Percentiles rank a stretch among this genome's conserved stretches.
Evolutionary conservation across 2,113 vertebrate genomes (phyloP).

Genomic region (Thamnophis sirtalis): DNA sequence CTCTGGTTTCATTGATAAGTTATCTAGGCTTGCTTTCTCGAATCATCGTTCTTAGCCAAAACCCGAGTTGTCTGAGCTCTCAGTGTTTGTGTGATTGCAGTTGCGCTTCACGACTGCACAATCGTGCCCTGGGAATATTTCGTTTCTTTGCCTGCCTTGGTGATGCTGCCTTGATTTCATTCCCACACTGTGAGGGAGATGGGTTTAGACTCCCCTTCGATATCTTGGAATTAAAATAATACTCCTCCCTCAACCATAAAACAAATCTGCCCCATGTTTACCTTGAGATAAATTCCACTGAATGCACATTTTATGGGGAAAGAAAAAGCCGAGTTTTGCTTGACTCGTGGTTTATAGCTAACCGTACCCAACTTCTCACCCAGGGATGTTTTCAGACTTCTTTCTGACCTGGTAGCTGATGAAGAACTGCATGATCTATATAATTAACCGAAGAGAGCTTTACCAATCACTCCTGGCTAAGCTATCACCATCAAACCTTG

Average conservation of each 20-base stretch:
- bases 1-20: not conserved
- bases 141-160: not conserved
- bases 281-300: not conserved
- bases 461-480: slow-evolving; percentile 16
- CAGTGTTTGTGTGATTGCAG: not conserved
- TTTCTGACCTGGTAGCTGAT: not conserved
- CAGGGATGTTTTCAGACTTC: not conserved
- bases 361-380: not conserved
- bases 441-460: not conserved
- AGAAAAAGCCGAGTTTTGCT: not conserved
- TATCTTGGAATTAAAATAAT: not conserved
- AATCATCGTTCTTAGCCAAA: not conserved
- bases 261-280: not conserved
- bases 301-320: not conserved
- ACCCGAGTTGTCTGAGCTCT: not conserved
- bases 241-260: not conserved
- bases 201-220: not conserved
- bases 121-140: not conserved
- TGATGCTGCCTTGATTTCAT: not conserved
- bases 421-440: slow-evolving; percentile 8
- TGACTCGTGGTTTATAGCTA: not conserved
- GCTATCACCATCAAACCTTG: slow-evolving; percentile 20
- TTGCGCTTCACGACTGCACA: not conserved
- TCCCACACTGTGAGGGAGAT: not conserved
- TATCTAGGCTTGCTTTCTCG: not conserved